phyloP scores from a whole-genome alignment of 2,888 invertebrate species.

The Malacosoma neustria region DNA sequence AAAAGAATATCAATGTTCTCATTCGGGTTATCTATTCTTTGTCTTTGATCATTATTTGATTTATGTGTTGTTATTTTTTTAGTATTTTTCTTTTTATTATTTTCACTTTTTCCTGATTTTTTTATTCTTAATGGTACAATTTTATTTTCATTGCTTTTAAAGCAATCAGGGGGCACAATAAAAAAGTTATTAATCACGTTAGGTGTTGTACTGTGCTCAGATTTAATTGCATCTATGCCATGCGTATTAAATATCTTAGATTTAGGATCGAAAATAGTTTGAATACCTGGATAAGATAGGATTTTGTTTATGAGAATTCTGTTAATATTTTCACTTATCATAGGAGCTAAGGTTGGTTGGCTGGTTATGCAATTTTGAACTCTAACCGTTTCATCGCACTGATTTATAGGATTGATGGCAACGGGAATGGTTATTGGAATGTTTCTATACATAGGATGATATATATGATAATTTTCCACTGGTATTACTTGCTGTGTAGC shows the following conservation, averaged over 20 bases:
- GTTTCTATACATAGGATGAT: conserved; percentile 15
- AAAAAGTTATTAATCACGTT: conserved; percentile 34
- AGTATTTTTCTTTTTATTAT: not conserved
- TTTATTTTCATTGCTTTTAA: conserved; percentile 14
- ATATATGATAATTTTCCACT: conserved; percentile 18
- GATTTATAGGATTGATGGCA: conserved; percentile 16
- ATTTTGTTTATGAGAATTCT: conserved; percentile 27
- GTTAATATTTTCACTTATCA: conserved; percentile 7
- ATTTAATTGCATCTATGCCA: conserved; percentile 17
- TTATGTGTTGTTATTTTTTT: no score
- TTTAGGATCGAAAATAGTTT: conserved; percentile 24
- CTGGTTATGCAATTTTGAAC: conserved; percentile 20
- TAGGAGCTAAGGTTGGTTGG: conserved; percentile 8
- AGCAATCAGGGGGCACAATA: conserved; percentile 25
- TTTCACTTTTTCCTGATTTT: not conserved
- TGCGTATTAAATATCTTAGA: conserved; percentile 21
- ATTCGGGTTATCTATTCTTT: no score
- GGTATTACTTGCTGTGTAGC: conserved; percentile 25
- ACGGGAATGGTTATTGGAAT: conserved; percentile 7
- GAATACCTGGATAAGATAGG: conserved; percentile 22
- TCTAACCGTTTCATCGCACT: conserved; percentile 19
- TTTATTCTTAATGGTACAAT: conserved; percentile 4
- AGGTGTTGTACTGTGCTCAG: conserved; percentile 9
- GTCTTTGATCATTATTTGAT: no score
- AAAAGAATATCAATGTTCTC: no score